phyloP scores from a whole-genome alignment of 2,797 vertebrate genomes.

The Siniperca scherzeri region DNA sequence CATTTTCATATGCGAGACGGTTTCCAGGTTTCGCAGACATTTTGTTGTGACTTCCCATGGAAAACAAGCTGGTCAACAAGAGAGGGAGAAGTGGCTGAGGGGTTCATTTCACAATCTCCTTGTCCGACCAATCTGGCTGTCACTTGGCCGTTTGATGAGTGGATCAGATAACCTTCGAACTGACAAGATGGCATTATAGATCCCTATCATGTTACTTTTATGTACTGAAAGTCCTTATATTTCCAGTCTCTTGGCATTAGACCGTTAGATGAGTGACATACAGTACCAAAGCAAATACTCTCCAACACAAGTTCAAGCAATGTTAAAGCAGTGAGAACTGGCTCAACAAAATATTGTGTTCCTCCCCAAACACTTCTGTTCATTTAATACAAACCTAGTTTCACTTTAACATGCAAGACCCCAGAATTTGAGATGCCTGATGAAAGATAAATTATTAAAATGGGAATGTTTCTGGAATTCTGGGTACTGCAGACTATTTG shows the following conservation, averaged over 20 bases:
- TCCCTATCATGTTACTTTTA: constrained; percentile 49
- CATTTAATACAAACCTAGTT: constrained; percentile 60
- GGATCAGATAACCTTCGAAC: constrained; percentile 43
- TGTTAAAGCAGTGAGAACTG: constrained; percentile 48
- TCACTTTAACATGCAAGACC: constrained; percentile 55
- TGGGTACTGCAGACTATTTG: constrained; percentile 28
- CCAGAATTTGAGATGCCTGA: constrained; percentile 57
- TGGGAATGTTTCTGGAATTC: constrained; percentile 52
- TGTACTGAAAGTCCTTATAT: constrained; percentile 41
- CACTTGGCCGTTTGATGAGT: constrained; percentile 38
- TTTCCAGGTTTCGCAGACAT: constrained; percentile 40
- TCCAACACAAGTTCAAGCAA: constrained; percentile 46
- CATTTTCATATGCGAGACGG: not conserved
- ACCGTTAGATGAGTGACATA: constrained; percentile 32
- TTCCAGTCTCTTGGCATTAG: constrained; percentile 51
- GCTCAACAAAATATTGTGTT: constrained; percentile 63
- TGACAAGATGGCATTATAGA: constrained; percentile 45
- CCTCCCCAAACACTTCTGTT: constrained; percentile 64
- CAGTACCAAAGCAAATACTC: constrained; percentile 35
- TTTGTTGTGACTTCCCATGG: constrained; percentile 48
- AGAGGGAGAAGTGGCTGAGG: constrained; percentile 9
- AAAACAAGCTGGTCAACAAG: constrained; percentile 51
- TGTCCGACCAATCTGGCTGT: constrained; percentile 40
- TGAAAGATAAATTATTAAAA: constrained; percentile 73
- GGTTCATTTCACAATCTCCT: constrained; percentile 44